phyloP scores from a whole-genome alignment of 2,888 invertebrate genomes.

The Acanthosepion esculentum region DNA sequence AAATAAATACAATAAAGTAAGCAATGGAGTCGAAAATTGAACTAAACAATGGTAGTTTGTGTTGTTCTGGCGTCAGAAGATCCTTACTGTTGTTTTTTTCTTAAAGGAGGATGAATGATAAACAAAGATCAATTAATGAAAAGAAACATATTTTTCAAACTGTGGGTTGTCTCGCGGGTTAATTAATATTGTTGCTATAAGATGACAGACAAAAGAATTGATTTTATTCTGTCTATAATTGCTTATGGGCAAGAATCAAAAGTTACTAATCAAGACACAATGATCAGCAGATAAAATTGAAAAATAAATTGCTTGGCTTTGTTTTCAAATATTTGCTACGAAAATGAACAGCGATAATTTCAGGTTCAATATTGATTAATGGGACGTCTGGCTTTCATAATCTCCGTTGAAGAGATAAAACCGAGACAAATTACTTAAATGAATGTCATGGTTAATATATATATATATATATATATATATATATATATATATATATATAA shows the following conservation, averaged over 20 bases:
- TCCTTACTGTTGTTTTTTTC: not conserved
- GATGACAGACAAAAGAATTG: not conserved
- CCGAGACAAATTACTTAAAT: too few species aligned
- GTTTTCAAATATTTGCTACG: slow-evolving; percentile 17
- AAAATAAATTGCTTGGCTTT: not conserved
- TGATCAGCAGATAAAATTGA: not conserved
- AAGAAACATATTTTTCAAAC: not conserved
- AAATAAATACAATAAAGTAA: too few species aligned
- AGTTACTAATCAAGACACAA: not conserved
- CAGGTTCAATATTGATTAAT: not conserved
- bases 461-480: too few species aligned
- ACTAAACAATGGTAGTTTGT: not conserved
- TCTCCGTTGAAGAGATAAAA: not conserved
- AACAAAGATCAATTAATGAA: not conserved
- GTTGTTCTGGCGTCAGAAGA: not conserved
- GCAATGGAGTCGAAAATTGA: not conserved
- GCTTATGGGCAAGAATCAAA: not conserved
- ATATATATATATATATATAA: not conserved
- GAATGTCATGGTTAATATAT: too few species aligned
- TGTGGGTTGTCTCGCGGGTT: not conserved
- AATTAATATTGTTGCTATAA: not conserved
- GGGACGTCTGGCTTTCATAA: not conserved
- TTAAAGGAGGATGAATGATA: not conserved
- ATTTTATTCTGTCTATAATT: not conserved
- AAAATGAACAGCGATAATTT: not conserved